These are phyloP conservation scores for Drosophila paramelanica DNA, from an alignment of 2,888 invertebrate species.

Conservation along the genomic window DNA sequence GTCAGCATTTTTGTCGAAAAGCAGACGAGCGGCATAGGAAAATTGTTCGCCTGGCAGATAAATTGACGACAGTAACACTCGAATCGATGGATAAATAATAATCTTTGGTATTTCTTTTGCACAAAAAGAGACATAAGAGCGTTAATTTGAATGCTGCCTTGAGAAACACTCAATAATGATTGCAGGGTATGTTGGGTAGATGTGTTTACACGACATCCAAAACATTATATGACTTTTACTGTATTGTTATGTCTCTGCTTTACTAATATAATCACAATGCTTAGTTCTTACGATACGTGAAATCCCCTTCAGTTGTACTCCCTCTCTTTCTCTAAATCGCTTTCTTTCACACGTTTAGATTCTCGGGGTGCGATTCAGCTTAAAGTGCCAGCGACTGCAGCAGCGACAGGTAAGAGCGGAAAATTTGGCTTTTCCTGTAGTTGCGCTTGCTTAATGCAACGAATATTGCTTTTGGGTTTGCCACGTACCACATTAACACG, in stretches of 20 bases:
- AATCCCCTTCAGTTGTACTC: background rate
- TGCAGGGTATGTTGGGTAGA: background rate
- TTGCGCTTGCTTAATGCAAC: conserved; percentile 40
- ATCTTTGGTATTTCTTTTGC: too few species aligned
- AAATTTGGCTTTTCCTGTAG: conserved; percentile 55
- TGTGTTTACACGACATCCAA: background rate
- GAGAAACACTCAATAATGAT: background rate
- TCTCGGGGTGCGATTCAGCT: conserved; percentile 40
- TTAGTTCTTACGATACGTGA: background rate
- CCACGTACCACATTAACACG: conserved; percentile 63
- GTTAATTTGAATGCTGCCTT: background rate
- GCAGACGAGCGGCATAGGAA: too few species aligned
- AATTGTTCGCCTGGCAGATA: background rate
- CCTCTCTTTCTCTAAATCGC: background rate
- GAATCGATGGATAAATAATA: too few species aligned
- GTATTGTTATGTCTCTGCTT: background rate
- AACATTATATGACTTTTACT: conserved; percentile 4
- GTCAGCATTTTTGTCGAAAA: too few species aligned
- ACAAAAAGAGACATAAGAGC: too few species aligned
- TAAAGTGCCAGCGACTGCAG: conserved; percentile 34
- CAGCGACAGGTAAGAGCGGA: conserved; percentile 28
- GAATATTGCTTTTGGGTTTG: conserved; percentile 39
- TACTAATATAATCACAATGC: background rate
- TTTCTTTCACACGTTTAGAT: conserved; percentile 12
- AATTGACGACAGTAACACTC: too few species aligned